Evolutionary conservation across 2,888 invertebrate genomes (phyloP), one percentile per base, ranked within the genome.

Genomic region (Hedya salicella): DNA sequence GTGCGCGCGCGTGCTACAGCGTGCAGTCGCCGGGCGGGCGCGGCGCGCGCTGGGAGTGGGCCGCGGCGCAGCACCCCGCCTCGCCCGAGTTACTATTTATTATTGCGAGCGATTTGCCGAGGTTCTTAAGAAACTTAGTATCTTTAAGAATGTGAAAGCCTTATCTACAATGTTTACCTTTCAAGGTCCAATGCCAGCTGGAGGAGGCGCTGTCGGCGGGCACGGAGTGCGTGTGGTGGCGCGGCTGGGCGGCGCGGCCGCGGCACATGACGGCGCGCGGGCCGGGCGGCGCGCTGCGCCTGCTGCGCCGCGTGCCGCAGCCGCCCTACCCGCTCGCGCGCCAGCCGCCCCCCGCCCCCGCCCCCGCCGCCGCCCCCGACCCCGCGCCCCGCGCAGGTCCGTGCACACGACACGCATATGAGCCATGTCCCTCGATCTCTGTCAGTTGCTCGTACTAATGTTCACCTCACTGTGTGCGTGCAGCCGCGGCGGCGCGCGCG

Each of bases 321-420:
- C 96, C 97, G 21, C 96, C 97, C 42, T 97, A 97, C 93, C 97
- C 97, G 62, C 89, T 96, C 75, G 95, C 96, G 14, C 95, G 93
- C 93, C 61, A 39, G 56, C 74, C 75, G 42, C 71, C 75, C 42
- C 70, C 68, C 5, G 67, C 40, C 74, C 70, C 4, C 77, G 69
- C 59, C 78, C 62, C 59, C 74, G n/a, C 64, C 70, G 42, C 42
- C 49, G 11, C 77, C 75, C 2, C 9, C 36, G 36, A 25, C 25
- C 25, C 4, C 25, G 6, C 25, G 25, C 0, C 5, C 25, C 25
- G 25, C 85, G 73, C 74, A 78, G 73, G 69, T 71, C 76, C 67
- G 74, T 73, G 57, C 72, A 71, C 61, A 64, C 73, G 56, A 71
- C 61, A 64, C 73, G 56, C 69, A 57, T 48, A 25, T 49, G n/a